phyloP scores from a whole-genome alignment of 2,888 invertebrate genomes.

The Drosophila antonietae region DNA sequence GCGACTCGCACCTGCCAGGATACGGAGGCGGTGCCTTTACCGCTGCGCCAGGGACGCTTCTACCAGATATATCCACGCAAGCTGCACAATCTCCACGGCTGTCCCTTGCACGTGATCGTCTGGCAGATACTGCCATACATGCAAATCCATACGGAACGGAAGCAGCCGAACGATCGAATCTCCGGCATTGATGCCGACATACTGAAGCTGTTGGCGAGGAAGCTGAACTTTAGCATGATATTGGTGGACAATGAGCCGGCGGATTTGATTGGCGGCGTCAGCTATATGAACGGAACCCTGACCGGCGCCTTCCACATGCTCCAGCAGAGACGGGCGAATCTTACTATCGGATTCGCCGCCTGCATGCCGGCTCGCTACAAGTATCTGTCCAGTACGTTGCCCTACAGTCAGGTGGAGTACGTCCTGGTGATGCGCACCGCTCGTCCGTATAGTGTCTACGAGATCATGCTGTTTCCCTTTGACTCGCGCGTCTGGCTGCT shows the following conservation, averaged over 20 bases:
- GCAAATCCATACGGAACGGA: constrained; percentile 13
- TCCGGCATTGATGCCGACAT: constrained; percentile 57
- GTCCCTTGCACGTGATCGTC: constrained; percentile 62
- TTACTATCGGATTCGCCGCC: constrained; percentile 57
- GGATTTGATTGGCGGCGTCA: constrained; percentile 46
- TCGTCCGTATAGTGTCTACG: constrained; percentile 47
- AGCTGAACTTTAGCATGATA: constrained; percentile 55
- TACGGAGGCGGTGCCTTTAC: constrained; percentile 22
- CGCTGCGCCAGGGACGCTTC: neutral
- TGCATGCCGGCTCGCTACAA: constrained; percentile 50
- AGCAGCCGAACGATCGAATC: constrained; percentile 6
- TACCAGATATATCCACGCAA: constrained; percentile 56
- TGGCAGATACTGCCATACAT: constrained; percentile 65
- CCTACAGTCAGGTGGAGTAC: constrained; percentile 54
- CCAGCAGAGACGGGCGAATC: constrained; percentile 46
- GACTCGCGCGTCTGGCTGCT: constrained; percentile 44
- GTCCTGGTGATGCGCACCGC: constrained; percentile 43
- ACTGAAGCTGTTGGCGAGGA: constrained; percentile 43
- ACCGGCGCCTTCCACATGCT: constrained; percentile 61
- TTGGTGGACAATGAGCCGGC: constrained; percentile 57
- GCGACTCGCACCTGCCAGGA: constrained; percentile 21
- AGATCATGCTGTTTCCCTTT: constrained; percentile 68
- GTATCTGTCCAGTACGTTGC: constrained; percentile 39
- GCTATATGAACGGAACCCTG: constrained; percentile 54
- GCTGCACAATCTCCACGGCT: constrained; percentile 67